phyloP scores from a whole-genome alignment of 2,888 invertebrate species.

The Drosophila nr. perissopoda region DNA sequence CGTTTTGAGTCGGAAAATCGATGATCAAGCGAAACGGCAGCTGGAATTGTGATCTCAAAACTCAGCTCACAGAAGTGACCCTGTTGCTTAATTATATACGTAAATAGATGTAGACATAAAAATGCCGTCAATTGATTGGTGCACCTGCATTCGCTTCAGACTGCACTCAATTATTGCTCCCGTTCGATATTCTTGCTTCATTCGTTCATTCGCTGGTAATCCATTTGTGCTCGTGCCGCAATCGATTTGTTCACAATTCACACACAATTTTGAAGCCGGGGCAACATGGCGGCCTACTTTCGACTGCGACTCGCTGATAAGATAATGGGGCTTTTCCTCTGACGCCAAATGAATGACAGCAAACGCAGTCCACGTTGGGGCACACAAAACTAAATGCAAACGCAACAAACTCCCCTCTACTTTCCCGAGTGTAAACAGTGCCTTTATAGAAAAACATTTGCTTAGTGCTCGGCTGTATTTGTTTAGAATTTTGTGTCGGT shows the following conservation, averaged over 20 bases:
- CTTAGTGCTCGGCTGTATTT: conserved; percentile 16
- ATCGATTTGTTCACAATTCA: conserved; percentile 64
- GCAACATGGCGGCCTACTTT: conserved; percentile 66
- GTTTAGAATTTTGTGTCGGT: conserved; percentile 21
- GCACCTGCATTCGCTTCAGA: conserved; percentile 29
- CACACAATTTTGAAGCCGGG: conserved; percentile 20
- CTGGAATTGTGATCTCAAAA: conserved; percentile 3
- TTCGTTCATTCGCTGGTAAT: conserved; percentile 29
- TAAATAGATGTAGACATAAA: conserved; percentile 3
- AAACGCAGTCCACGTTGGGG: conserved; percentile 43
- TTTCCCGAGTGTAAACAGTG: conserved; percentile 40
- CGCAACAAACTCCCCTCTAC: background rate
- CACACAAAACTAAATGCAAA: background rate
- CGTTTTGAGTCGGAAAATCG: background rate
- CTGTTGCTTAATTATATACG: conserved; percentile 32
- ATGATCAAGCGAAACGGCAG: conserved; percentile 4
- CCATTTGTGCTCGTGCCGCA: conserved; percentile 60
- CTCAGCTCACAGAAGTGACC: background rate
- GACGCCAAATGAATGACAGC: conserved; percentile 31
- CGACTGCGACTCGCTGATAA: conserved; percentile 65
- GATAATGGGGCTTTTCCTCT: conserved; percentile 77
- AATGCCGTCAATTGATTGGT: conserved; percentile 26
- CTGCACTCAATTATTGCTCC: conserved; percentile 29
- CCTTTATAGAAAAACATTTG: conserved; percentile 15
- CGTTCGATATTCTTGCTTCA: conserved; percentile 3